phyloP scores from a whole-genome alignment of 2,888 invertebrate genomes.

The Chesias legatella region DNA sequence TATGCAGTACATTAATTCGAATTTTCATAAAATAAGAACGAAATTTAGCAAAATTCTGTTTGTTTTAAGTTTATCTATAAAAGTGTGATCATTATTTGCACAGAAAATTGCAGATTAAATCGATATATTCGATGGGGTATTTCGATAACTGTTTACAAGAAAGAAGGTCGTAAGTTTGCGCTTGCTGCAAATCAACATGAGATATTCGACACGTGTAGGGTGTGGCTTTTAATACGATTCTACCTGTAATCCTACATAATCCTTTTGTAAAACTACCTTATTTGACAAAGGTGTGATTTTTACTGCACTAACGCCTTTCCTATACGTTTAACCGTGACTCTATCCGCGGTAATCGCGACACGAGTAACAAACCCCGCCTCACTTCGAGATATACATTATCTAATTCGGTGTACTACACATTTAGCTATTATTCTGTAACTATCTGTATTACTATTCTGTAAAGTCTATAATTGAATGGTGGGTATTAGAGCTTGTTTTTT shows the following conservation, averaged over 20 bases:
- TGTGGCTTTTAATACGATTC: conserved; percentile 32
- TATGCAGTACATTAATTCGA: too few species aligned
- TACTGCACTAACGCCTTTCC: conserved; percentile 9
- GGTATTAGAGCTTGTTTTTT: conserved; percentile 11
- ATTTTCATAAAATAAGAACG: too few species aligned
- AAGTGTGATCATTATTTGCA: too few species aligned
- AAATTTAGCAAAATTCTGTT: too few species aligned
- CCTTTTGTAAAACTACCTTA: conserved; percentile 23
- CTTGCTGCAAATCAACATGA: conserved; percentile 1
- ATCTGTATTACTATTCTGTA: conserved; percentile 28
- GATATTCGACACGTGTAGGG: conserved; percentile 20
- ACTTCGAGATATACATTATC: conserved; percentile 5
- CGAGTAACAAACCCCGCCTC: conserved; percentile 16
- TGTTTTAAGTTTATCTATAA: too few species aligned
- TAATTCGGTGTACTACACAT: conserved; percentile 1
- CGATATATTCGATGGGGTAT: too few species aligned
- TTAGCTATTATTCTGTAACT: conserved; percentile 13
- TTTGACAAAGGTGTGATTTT: conserved; percentile 24
- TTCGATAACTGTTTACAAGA: too few species aligned
- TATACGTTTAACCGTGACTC: conserved; percentile 9
- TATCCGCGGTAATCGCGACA: neutral
- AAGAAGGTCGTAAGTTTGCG: neutral
- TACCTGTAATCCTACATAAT: conserved; percentile 22
- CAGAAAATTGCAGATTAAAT: too few species aligned
- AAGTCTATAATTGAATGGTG: conserved; percentile 24